Conservation (phyloP, 1,140 invertebrate species). For the Sitophilus oryzae region DNA sequence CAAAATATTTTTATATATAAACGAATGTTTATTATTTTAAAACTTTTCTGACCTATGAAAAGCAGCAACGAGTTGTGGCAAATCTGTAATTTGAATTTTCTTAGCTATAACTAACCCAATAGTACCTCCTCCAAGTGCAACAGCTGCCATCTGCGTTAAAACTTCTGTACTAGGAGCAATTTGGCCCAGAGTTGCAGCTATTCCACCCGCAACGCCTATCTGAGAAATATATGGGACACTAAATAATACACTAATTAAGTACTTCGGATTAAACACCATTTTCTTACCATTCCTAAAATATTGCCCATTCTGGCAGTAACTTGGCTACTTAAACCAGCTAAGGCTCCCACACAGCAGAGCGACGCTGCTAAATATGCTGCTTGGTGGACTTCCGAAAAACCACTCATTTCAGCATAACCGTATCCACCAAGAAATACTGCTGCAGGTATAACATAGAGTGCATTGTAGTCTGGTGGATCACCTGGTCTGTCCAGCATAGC, state of each 20-base stretch:
- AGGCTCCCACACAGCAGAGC: conserved; percentile 81
- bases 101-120: conserved; percentile 70
- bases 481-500: no score
- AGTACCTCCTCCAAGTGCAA: conserved; percentile 61
- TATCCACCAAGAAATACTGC: conserved; percentile 71
- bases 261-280: no score
- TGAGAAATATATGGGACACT: conserved; percentile 33
- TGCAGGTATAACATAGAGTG: conserved; percentile 73
- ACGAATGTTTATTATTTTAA: no score
- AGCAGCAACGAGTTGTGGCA: conserved; percentile 86
- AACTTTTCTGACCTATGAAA: conserved; percentile 88
- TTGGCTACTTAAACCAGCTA: conserved; percentile 79
- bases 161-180: conserved; percentile 59
- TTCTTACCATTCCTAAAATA: conserved; percentile 75
- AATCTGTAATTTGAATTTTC: conserved; percentile 79
- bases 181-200: conserved; percentile 72
- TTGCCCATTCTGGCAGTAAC: conserved; percentile 73
- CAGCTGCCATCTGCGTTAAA: conserved; percentile 71
- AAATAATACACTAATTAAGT: no score
- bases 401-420: conserved; percentile 56
- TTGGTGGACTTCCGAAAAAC: conserved; percentile 77
- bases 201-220: conserved; percentile 75
- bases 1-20: no score
- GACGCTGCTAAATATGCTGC: conserved; percentile 81
- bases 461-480: conserved; percentile 83